Conservation (phyloP, 2,113 vertebrate species). For the Orientallactaga bullata region DNA sequence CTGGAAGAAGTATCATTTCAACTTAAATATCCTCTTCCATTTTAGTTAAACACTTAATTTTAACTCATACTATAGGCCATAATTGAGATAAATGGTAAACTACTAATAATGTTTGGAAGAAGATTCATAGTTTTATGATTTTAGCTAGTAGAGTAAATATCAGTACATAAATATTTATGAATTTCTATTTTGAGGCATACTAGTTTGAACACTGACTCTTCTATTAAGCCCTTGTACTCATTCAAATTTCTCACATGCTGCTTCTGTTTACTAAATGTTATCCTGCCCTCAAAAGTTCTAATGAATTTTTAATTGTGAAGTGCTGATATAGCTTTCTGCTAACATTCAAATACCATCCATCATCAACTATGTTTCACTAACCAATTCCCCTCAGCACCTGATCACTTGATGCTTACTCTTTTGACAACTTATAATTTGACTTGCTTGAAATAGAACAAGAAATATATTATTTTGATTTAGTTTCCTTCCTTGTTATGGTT, state of each 20-base stretch:
- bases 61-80: neutral
- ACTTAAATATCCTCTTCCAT: neutral
- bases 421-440: conserved; percentile 69
- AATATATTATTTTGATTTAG: conserved; percentile 51
- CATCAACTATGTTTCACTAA: conserved; percentile 77
- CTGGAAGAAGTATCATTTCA: neutral
- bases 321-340: conserved; percentile 64
- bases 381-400: conserved; percentile 65
- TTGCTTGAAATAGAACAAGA: conserved; percentile 71
- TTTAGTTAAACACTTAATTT: neutral
- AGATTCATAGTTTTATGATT: neutral
- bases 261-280: conserved; percentile 84
- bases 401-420: conserved; percentile 68
- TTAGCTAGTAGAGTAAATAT: neutral
- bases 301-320: conserved; percentile 85
- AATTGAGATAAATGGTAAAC: conserved; percentile 35
- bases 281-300: conserved; percentile 78
- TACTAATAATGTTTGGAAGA: conserved; percentile 10
- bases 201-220: conserved; percentile 82
- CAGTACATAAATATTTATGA: conserved; percentile 78
- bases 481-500: conserved; percentile 41
- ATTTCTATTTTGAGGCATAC: conserved; percentile 75
- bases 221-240: conserved; percentile 77
- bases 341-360: conserved; percentile 73
- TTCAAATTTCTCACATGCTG: conserved; percentile 83